Evolutionary conservation across 2,888 invertebrate species (phyloP), one percentile per base, ranked within the genome.

Genomic region (Sarcophaga variegata): DNA sequence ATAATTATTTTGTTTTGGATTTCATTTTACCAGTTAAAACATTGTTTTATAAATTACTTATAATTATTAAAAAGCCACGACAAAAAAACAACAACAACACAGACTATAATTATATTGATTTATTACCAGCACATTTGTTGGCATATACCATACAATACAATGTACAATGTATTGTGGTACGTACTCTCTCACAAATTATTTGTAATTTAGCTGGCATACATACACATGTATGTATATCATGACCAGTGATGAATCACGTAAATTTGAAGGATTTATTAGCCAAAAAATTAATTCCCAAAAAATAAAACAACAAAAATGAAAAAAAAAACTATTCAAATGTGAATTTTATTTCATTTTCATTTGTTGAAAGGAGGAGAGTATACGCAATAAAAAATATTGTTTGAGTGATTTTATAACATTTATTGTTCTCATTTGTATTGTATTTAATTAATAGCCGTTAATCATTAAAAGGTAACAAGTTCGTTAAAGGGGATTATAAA

Each of bases 61-160:
- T 17, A 54, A 54, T 54, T 54, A 54, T 37, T 37, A 54, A 54
- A 14, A 12, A 54, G 1, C 3, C 54, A 54, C 54, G 17, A 54
- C n/a, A n/a, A n/a, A 17, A 17, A 54, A 12, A 54, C 1, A 12
- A 54, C 54, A 54, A 17, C 5, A 49, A 54, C 17, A 54, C 14
- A 17, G 54, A 54, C 22, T 70, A 14, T 45, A 70, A 49, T 49
- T 37, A 70, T 49, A 70, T 70, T 17, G 49, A 47, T 47, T 37
- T 45, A 45, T 63, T 37, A 37, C 3, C 20, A n/a, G 71, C 14
- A 22, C 54, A 54, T 54, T 54, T 54, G 54, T 54, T 54, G 1
- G 37, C 37, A 37, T 6, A 37, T 37, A 37, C 37, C 6, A 37
- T 37, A 37, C 37, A 37, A 37, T 37, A 37, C 37, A 37, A 37